Base-by-base conservation (phyloP, 2,888 invertebrate genomes). In the Schrankia costaestrigalis region DNA sequence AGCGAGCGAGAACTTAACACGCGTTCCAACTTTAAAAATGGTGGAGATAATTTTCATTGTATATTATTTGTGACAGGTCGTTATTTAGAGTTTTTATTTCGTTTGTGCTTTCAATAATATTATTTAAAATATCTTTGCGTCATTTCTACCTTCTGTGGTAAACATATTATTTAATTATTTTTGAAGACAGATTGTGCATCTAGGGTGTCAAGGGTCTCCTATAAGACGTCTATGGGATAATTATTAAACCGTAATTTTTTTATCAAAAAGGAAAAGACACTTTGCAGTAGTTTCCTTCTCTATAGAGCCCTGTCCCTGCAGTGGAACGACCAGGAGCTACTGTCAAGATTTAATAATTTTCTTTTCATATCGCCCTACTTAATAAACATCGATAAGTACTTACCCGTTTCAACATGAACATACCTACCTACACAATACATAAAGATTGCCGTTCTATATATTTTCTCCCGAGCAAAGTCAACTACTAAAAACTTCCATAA, bases 41-140 rank as follows among this genome's bases (percentile, higher is more conserved):
- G 84, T 81, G 78, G 79, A 86, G 85, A 86, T 86, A 82, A 85
- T 84, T 82, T 34, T 82, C 79, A 82, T 83, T 85, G 83, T 87
- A 87, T 83, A 85, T 86, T 86, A 85, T 84, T 85, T 78, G 86
- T 86, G 87, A 87, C 87, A 86, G 87, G 87, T 85, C 85, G 83
- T 87, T 86, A 86, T 83, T 87, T 82, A 63, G 66, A 77, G 56
- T 76, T 80, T 86, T 84, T 86, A 85, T 84, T n/a, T 71, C 77
- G 64, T 70, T 56, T 64, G 48, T 63, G 71, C 73, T 75, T 79
- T 77, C 72, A 67, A 80, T n/a, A n/a, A n/a, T 83, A 81, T 79
- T 77, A 76, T 70, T 58, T 71, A 64, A 66, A 70, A 74, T 70
- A 68, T 61, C 61, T 56, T 51, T 52, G 56, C 48, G 56, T 47